phyloP scores from a whole-genome alignment of 2,113 vertebrate species.

The Romanogobio albipinnatus region DNA sequence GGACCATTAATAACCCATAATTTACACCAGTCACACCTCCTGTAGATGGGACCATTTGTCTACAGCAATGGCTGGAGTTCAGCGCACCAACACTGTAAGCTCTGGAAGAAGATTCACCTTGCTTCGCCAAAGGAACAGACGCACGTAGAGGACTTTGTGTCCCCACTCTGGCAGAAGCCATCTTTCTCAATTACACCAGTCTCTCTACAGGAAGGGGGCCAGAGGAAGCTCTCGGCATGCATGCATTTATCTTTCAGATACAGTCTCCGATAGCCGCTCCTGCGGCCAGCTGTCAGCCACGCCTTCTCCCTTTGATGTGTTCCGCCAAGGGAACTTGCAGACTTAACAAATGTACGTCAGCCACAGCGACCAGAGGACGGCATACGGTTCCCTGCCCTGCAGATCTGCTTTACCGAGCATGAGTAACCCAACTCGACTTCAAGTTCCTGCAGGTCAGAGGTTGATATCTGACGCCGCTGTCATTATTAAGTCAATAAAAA shows the following conservation, averaged over 20 bases:
- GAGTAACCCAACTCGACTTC: constrained; percentile 65
- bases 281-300: constrained; percentile 36
- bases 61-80: constrained; percentile 31
- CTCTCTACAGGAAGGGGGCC: constrained; percentile 40
- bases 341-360: constrained; percentile 1
- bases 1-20: constrained; percentile 55
- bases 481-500: constrained; percentile 65
- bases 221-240: constrained; percentile 35
- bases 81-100: constrained; percentile 32
- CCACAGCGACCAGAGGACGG: neutral
- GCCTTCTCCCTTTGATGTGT: constrained; percentile 52
- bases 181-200: constrained; percentile 52
- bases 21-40: constrained; percentile 47
- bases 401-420: constrained; percentile 49
- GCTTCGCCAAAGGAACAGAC: constrained; percentile 29
- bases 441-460: constrained; percentile 71
- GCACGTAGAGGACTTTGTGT: constrained; percentile 27
- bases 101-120: constrained; percentile 49
- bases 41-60: constrained; percentile 56
- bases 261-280: constrained; percentile 49
- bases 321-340: constrained; percentile 27
- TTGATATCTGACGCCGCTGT: constrained; percentile 66
- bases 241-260: constrained; percentile 54
- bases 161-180: constrained; percentile 40
- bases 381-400: constrained; percentile 33